phyloP scores from a whole-genome alignment of 1,140 invertebrate species.

The Zophobas atratus region DNA sequence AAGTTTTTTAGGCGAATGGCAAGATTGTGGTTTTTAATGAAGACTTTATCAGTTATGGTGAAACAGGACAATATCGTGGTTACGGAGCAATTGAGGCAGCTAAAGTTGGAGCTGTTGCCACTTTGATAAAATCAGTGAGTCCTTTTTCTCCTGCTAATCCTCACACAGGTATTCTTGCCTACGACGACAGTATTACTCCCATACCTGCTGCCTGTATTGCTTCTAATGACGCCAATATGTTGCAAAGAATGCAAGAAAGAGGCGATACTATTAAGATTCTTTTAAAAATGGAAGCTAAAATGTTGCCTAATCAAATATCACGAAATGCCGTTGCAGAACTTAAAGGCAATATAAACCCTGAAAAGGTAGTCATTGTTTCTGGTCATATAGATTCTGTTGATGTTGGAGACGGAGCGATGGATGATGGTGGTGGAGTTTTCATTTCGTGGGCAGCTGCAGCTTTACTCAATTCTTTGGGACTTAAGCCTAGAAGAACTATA shows the following conservation, averaged over 20 bases:
- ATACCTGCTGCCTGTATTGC: constrained; percentile 88
- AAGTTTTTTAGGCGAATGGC: constrained; percentile 63
- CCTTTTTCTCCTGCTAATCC: constrained; percentile 82
- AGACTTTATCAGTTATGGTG: constrained; percentile 75
- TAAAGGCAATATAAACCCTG: constrained; percentile 71
- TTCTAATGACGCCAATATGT: constrained; percentile 84
- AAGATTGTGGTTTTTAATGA: constrained; percentile 87
- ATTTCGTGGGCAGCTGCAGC: constrained; percentile 84
- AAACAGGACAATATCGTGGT: constrained; percentile 73
- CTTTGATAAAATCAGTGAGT: constrained; percentile 81
- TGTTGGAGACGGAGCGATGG: constrained; percentile 91
- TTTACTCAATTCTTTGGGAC: constrained; percentile 77
- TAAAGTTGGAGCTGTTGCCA: constrained; percentile 81
- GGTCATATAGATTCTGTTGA: constrained; percentile 94
- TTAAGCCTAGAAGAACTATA: constrained; percentile 81
- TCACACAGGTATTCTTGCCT: constrained; percentile 79
- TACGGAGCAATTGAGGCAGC: constrained; percentile 76
- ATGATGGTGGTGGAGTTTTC: constrained; percentile 88
- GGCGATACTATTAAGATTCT: constrained; percentile 68
- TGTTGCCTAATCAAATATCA: constrained; percentile 64
- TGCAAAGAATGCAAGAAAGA: constrained; percentile 75
- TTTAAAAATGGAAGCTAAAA: constrained; percentile 65
- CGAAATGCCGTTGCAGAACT: constrained; percentile 84
- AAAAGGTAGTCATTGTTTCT: constrained; percentile 83
- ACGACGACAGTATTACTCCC: constrained; percentile 73